Base-by-base conservation (phyloP, 2,797 vertebrate genomes). In the Streptopelia turtur region DNA sequence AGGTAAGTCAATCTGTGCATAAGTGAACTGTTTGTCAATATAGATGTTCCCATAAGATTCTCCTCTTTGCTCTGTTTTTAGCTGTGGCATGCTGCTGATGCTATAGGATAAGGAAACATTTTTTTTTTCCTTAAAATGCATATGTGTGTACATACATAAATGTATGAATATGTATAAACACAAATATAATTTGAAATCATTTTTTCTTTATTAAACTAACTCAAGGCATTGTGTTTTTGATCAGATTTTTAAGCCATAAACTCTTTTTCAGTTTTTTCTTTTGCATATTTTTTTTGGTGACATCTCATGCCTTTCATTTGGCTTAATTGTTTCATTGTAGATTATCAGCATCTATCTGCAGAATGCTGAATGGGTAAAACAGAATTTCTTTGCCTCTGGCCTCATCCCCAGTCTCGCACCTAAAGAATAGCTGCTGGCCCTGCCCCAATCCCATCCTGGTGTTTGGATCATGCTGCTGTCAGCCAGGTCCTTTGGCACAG, bases 41-140 rank as follows among this genome's bases (percentile, higher is more conserved):
- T 90, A 97, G 86, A 71, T 93, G 23, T 91, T 72, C 93, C 94
- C 75, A 5, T 80, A 83, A 89, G 89, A 61, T 94, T 95, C 93
- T 97, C 78, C 83, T 97, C 87, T 96, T 83, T 83, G 90, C 92
- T 96, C 92, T 96, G 97, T 98, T 98, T 98, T 98, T 98, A 98
- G 98, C 98, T 98, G 98, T 98, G 97, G 97, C 97, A 98, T 96
- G 95, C 91, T 97, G 91, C 97, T 95, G 89, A 96, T 98, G 98
- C 97, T 97, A 95, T 95, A 97, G 98, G 98, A 98, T 98, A 98
- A 98, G 98, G 98, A 98, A 98, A 98, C 98, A 97, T 93, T 17
- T 85, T 79, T 92, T 89, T 77, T 93, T 95, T 87, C 74, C 90
- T 96, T 97, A 94, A 95, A 95, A 71, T 93, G 93, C 80, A 39